phyloP scores from a whole-genome alignment of 2,797 vertebrate genomes.

The Vipera latastei region DNA sequence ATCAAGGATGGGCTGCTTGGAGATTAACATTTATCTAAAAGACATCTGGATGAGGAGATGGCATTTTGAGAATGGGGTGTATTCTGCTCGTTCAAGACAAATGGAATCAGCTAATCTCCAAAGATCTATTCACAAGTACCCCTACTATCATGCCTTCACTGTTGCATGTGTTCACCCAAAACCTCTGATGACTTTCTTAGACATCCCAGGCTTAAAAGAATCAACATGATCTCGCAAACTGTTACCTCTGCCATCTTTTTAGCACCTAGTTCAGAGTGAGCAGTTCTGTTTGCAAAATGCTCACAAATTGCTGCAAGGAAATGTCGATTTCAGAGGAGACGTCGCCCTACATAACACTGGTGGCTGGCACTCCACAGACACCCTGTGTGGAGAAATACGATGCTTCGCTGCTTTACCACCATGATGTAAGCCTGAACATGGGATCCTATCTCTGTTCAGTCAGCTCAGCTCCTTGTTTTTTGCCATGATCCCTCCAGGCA shows the following conservation, averaged over 20 bases:
- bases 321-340: neutral
- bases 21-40: neutral
- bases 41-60: neutral
- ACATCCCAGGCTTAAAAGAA: neutral
- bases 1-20: neutral
- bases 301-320: neutral
- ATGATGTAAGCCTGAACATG: neutral
- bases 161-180: neutral
- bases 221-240: neutral
- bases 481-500: neutral
- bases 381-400: neutral
- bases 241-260: neutral
- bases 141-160: neutral
- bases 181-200: neutral
- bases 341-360: neutral
- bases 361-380: neutral
- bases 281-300: neutral
- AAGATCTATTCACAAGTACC: neutral
- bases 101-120: neutral
- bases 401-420: neutral
- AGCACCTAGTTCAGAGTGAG: neutral
- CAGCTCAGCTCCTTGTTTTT: neutral
- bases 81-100: neutral
- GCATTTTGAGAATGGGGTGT: neutral
- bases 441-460: neutral